Percentiles rank a stretch among this genome's conserved stretches.
phyloP scores from a whole-genome alignment of 2,797 vertebrate genomes.

The Acestrorhynchus altus region DNA sequence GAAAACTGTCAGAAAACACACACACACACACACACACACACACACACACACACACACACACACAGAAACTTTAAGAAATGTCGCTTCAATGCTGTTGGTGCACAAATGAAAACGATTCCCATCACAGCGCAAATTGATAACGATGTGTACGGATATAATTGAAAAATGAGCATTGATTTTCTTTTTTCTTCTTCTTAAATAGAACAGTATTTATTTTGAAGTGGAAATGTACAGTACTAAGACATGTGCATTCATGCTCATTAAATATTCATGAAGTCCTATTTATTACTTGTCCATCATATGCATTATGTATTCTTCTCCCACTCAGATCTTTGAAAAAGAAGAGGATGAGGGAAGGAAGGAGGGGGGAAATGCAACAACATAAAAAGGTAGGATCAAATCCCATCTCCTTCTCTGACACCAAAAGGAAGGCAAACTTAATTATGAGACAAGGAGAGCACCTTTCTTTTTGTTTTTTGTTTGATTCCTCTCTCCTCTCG shows the following conservation, averaged over 20 bases:
- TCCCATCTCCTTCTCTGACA: conserved; percentile 67
- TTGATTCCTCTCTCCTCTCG: conserved; percentile 38
- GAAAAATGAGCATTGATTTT: conserved; percentile 27
- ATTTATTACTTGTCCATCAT: conserved; percentile 72
- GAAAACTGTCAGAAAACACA: conserved; percentile 24
- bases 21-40: neutral
- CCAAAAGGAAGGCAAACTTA: conserved; percentile 74
- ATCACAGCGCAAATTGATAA: conserved; percentile 24
- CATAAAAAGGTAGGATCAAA: conserved; percentile 66
- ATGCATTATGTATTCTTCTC: conserved; percentile 78
- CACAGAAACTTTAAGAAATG: conserved; percentile 58
- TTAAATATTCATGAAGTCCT: conserved; percentile 81
- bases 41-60: neutral
- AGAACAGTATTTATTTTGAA: conserved; percentile 76
- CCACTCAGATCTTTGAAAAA: conserved; percentile 66
- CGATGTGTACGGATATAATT: conserved; percentile 20
- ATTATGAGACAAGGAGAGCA: conserved; percentile 67
- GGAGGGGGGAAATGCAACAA: conserved; percentile 49
- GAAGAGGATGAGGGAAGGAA: conserved; percentile 58
- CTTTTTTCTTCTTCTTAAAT: conserved; percentile 60
- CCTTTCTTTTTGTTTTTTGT: conserved; percentile 51
- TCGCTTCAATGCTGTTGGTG: conserved; percentile 8
- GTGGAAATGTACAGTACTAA: conserved; percentile 72
- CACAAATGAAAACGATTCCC: neutral
- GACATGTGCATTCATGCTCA: conserved; percentile 70